Evolutionary conservation across 2,797 vertebrate species (phyloP), one percentile per base, ranked within the genome.

Genomic region (Pipistrellus pygmaeus): DNA sequence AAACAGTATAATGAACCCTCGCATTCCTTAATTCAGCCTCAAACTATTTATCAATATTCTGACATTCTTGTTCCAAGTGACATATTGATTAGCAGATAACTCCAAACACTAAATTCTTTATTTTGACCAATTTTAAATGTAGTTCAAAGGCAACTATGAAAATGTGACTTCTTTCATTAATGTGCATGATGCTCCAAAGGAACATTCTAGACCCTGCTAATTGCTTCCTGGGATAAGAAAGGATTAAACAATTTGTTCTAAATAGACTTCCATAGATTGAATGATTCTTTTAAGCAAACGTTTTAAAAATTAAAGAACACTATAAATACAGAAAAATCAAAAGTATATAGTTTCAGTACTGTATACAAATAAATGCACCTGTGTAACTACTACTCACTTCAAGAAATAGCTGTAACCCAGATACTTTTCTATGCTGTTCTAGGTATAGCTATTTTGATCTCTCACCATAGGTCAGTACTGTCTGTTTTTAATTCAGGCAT

Each of bases 201-300:
- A 30, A 11, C 3, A 18, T 85, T 62, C 17, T 82, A 41, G 57
- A 93, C 18, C 93, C 82, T 77, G 81, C 25, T 90, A 4, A 78
- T 57, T 3, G 4, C 10, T 78, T 88, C 30, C 14, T 87, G 15
- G 44, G 82, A 55, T 78, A 84, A 93, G 14, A 12, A 94, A 93
- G 32, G 69, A 78, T 93, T 90, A 80, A 80, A 85, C 6, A 46
- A 88, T 85, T 93, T 88, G 21, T 71, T 91, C 62, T 7, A 86
- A 77, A 68, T 1, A 48, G 10, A 62, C 46, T 93, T 53, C n/a
- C 27, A 68, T 46, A 75, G 75, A 88, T 21, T 44, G 46, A 91
- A 78, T 71, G 66, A 72, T 0, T 83, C 76, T 85, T 86, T 76
- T 35, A 88, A 78, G 46, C 13, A 44, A 76, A 62, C 4, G 30